Percentiles rank a stretch among this genome's conserved stretches.
These are phyloP conservation scores for Coluber constrictor DNA, from an alignment of 2,797 vertebrate genomes.

Conservation along the genomic window DNA sequence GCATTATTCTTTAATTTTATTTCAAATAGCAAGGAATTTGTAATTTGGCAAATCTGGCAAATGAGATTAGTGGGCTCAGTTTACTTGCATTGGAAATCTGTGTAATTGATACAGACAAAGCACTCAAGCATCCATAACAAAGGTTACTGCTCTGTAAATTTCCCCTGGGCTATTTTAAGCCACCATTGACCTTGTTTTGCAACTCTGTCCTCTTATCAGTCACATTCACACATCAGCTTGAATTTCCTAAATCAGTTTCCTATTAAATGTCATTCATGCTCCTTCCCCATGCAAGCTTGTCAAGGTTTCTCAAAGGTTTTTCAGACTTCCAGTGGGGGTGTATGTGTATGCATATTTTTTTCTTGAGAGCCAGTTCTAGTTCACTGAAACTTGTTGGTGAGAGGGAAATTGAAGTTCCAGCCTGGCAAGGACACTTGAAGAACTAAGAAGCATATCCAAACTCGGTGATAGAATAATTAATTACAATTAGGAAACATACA, in stretches of 20 bases:
- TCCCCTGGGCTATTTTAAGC: conserved; percentile 58
- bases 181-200: conserved; percentile 50
- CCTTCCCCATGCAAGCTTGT: conserved; percentile 17
- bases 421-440: conserved; percentile 54
- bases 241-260: conserved; percentile 54
- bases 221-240: conserved; percentile 57
- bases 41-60: conserved; percentile 35
- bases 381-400: conserved; percentile 3
- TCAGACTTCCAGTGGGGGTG: neutral
- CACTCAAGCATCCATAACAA: conserved; percentile 54
- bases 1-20: conserved; percentile 4
- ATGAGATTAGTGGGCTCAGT: conserved; percentile 50
- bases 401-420: conserved; percentile 7
- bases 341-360: neutral
- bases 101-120: conserved; percentile 63
- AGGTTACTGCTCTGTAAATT: conserved; percentile 57
- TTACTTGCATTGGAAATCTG: conserved; percentile 40
- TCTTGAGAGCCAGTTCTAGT: conserved; percentile 13
- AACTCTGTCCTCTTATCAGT: conserved; percentile 59
- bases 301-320: conserved; percentile 38
- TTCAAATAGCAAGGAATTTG: conserved; percentile 22
- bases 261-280: conserved; percentile 26
- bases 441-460: conserved; percentile 47
- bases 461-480: conserved; percentile 64
- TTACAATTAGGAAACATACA: conserved; percentile 56